phyloP scores from a whole-genome alignment of 2,797 vertebrate genomes.

The Neosilurus hyrtlii region DNA sequence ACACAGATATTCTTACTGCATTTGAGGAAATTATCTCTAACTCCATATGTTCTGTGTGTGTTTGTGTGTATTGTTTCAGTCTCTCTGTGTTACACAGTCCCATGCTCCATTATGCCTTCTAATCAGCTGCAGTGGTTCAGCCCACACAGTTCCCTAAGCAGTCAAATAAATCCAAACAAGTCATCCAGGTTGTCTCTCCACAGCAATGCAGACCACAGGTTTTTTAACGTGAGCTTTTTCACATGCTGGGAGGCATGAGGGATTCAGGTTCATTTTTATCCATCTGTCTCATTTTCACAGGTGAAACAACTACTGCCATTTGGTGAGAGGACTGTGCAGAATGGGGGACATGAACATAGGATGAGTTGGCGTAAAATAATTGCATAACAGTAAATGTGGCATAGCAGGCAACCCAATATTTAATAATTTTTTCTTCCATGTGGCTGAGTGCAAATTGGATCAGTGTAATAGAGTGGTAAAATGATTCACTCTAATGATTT shows the following conservation, averaged over 20 bases:
- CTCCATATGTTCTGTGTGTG: background rate
- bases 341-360: background rate
- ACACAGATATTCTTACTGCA: background rate
- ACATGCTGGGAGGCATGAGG: background rate
- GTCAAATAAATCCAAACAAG: slow-evolving; percentile 41
- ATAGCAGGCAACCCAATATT: background rate
- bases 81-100: slow-evolving; percentile 38
- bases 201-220: background rate
- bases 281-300: background rate
- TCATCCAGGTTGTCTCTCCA: background rate
- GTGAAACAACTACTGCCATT: background rate
- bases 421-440: background rate
- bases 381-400: background rate
- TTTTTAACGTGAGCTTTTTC: background rate
- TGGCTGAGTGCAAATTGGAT: background rate
- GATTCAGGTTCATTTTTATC: slow-evolving; percentile 8
- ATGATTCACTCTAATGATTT: background rate
- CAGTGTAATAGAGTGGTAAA: background rate
- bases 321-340: background rate
- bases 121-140: slow-evolving; percentile 38
- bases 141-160: slow-evolving; percentile 24
- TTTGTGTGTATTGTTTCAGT: slow-evolving; percentile 20
- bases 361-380: slow-evolving; percentile 5
- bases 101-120: slow-evolving; percentile 33
- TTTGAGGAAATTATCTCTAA: background rate